A percentile compares a stretch with the other conserved stretches of the same genome.
phyloP scores from a whole-genome alignment of 2,113 vertebrate species.

The Serilophus lunatus region DNA sequence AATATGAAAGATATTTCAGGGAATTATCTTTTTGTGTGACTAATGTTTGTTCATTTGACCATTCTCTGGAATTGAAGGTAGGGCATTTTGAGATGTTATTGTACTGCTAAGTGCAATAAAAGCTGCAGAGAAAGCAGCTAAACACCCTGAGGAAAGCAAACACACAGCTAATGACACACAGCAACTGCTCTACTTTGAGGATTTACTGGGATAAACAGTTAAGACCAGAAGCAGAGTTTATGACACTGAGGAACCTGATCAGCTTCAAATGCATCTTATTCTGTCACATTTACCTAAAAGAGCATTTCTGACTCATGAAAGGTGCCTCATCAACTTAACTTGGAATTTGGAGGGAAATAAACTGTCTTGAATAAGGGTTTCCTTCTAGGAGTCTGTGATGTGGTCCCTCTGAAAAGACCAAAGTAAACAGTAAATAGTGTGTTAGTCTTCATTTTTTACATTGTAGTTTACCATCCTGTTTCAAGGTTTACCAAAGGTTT shows the following conservation, averaged over 20 bases:
- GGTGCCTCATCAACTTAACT: not conserved
- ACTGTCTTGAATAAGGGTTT: not conserved
- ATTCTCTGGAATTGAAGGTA: not conserved
- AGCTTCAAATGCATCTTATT: not conserved
- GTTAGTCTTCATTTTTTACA: not conserved
- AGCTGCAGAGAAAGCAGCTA: slow-evolving; percentile 28
- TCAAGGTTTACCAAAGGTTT: not conserved
- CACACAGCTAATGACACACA: slow-evolving; percentile 13
- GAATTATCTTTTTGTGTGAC: slow-evolving; percentile 20
- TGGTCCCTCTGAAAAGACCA: not conserved
- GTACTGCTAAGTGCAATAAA: slow-evolving; percentile 41
- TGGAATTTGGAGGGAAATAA: not conserved
- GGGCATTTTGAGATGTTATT: slow-evolving; percentile 23
- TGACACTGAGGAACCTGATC: not conserved
- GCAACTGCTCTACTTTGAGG: not conserved
- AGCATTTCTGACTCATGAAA: not conserved
- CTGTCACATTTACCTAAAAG: not conserved
- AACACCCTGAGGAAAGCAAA: slow-evolving; percentile 46
- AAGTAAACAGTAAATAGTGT: not conserved
- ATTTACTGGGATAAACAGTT: not conserved
- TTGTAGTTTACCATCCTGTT: not conserved
- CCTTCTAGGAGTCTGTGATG: not conserved
- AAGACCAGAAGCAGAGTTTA: not conserved
- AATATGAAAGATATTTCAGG: not conserved
- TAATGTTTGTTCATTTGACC: not conserved